These are phyloP conservation scores for Mya arenaria DNA, from an alignment of 1,140 invertebrate genomes.

Conservation along the genomic window DNA sequence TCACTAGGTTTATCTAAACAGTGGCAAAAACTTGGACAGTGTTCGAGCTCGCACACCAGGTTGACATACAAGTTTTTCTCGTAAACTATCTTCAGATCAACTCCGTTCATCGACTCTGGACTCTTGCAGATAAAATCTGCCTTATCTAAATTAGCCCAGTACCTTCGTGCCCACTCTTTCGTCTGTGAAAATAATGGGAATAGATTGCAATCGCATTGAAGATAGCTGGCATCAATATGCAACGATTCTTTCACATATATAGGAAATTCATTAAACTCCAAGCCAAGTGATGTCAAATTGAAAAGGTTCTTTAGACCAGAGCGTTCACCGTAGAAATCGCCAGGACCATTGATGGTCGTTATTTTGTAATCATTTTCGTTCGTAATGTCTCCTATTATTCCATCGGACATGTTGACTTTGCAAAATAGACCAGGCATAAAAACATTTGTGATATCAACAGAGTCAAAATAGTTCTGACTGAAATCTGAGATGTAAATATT, in stretches of 20 bases:
- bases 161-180: background rate
- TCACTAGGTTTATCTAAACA: conserved; percentile 16
- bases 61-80: background rate
- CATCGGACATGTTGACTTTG: background rate
- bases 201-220: conserved; percentile 1
- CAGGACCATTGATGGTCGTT: background rate
- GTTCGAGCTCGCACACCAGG: background rate
- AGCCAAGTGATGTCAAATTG: conserved; percentile 5
- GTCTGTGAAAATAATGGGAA: conserved; percentile 4
- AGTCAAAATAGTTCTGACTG: background rate
- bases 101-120: conserved; percentile 10
- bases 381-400: background rate
- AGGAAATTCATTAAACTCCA: background rate
- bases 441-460: conserved; percentile 29
- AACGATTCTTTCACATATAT: background rate
- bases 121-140: background rate
- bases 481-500: conserved; percentile 7
- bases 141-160: background rate
- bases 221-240: background rate
- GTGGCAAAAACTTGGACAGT: conserved; percentile 2
- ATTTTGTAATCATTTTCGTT: background rate
- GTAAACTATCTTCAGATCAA: background rate
- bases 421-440: conserved; percentile 8
- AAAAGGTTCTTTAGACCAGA: background rate
- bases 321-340: background rate